Conservation (phyloP, 37 sponge, comb jelly and placozoan genomes). For the Aplysina aerophoba region DNA sequence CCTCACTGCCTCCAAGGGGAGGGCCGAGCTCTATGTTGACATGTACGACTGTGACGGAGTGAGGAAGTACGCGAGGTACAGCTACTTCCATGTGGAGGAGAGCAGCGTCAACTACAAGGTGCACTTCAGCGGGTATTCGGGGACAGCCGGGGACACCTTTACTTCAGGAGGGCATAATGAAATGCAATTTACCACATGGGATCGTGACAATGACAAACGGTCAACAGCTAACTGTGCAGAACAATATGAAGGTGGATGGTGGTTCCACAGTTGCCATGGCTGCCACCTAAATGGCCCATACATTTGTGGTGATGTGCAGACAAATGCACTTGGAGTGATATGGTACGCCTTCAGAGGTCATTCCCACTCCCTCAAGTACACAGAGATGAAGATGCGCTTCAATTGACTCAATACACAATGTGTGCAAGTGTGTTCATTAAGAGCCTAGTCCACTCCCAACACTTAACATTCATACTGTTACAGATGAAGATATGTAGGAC, state of each 20-base stretch:
- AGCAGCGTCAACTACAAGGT: too few relatives aligned
- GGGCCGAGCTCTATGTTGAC: too few relatives aligned
- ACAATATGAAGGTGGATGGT: constrained; percentile 12
- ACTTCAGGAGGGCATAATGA: too few relatives aligned
- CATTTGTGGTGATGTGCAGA: constrained; percentile 2
- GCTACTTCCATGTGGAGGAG: too few relatives aligned
- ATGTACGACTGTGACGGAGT: too few relatives aligned
- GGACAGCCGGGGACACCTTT: too few relatives aligned
- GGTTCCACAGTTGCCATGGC: not conserved
- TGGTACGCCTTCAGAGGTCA: not conserved
- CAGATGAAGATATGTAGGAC: too few relatives aligned
- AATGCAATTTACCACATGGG: not conserved
- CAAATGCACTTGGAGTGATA: not conserved
- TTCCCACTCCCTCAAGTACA: constrained; percentile 4
- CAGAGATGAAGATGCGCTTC: constrained; percentile 33
- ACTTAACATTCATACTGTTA: too few relatives aligned
- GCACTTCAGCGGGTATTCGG: too few relatives aligned
- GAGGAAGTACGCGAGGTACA: too few relatives aligned
- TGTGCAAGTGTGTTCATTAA: too few relatives aligned
- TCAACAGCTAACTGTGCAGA: not conserved
- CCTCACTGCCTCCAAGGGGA: not conserved
- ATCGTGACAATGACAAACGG: not conserved
- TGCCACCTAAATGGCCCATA: not conserved
- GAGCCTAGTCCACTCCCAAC: too few relatives aligned
- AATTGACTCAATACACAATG: not conserved